These are phyloP conservation scores for Tauraco hartlaubi DNA, from an alignment of 2,797 vertebrate genomes.

Conservation along the genomic window DNA sequence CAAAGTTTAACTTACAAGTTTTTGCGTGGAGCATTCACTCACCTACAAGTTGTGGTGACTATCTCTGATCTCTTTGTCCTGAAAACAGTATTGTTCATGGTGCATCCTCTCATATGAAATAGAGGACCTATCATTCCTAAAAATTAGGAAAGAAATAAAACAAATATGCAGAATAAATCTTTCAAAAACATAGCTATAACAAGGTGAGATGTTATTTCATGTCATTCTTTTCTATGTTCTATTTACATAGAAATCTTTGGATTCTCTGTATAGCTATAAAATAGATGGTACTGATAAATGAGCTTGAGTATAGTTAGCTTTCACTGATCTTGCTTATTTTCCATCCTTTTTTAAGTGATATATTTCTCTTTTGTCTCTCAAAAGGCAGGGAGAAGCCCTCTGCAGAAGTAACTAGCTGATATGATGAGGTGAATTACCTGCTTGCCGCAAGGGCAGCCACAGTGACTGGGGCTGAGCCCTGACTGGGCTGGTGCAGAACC, in stretches of 20 bases:
- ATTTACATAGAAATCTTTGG: neutral
- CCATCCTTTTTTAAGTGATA: neutral
- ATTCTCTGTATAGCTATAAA: neutral
- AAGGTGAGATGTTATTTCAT: neutral
- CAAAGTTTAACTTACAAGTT: neutral
- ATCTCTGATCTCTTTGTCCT: neutral
- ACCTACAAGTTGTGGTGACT: neutral
- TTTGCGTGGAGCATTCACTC: neutral
- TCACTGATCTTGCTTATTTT: neutral
- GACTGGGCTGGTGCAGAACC: neutral
- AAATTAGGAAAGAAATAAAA: neutral
- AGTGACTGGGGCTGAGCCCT: neutral
- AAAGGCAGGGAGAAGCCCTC: neutral
- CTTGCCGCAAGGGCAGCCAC: neutral
- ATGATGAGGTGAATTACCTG: neutral
- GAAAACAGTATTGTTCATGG: neutral
- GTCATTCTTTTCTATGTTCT: neutral
- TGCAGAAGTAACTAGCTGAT: neutral
- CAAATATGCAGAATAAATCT: neutral
- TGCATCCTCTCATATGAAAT: neutral
- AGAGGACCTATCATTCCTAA: neutral
- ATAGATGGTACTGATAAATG: neutral
- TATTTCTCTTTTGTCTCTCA: neutral
- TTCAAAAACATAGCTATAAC: neutral
- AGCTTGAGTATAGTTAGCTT: neutral